A percentile compares a stretch with the other conserved stretches of the same genome.
phyloP scores from a whole-genome alignment of 1,140 invertebrate species.

The Eriosoma lanigerum region DNA sequence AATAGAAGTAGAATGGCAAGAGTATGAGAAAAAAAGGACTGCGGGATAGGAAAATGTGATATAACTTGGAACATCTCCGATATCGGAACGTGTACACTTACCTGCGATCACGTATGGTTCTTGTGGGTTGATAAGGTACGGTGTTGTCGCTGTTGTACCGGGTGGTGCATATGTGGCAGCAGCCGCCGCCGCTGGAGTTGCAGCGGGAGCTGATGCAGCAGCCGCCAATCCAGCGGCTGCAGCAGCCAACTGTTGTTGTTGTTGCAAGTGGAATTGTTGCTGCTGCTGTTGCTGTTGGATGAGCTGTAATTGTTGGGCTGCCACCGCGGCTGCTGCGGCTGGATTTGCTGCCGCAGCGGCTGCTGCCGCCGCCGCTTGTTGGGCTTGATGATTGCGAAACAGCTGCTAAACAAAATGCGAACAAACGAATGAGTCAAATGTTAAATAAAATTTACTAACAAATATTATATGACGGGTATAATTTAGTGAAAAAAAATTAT shows the following conservation, averaged over 20 bases:
- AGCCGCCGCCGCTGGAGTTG: conserved; percentile 68
- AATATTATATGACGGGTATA: too few species aligned
- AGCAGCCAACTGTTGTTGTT: conserved; percentile 66
- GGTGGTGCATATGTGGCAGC: conserved; percentile 57
- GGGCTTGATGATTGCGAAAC: conserved; percentile 71
- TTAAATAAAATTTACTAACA: too few species aligned
- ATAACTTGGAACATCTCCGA: too few species aligned
- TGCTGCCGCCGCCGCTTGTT: conserved; percentile 47
- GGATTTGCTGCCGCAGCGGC: conserved; percentile 55
- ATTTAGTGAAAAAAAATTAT: too few species aligned
- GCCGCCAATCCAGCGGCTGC: conserved; percentile 57
- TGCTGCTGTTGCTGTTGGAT: conserved; percentile 70
- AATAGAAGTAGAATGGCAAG: too few species aligned
- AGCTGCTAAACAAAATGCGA: conserved; percentile 71
- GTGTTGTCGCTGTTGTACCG: conserved; percentile 68
- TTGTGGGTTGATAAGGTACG: conserved; percentile 87
- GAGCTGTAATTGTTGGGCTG: conserved; percentile 64
- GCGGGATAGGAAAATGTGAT: too few species aligned
- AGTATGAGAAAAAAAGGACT: too few species aligned
- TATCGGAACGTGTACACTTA: conserved; percentile 56
- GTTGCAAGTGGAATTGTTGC: conserved; percentile 66
- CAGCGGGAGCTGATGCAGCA: conserved; percentile 58
- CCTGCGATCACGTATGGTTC: conserved; percentile 65
- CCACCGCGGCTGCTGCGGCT: conserved; percentile 60
- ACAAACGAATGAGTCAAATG: neutral